Evolutionary conservation across 2,888 invertebrate genomes (phyloP).

Genomic region (Microctonus aethiopoides): DNA sequence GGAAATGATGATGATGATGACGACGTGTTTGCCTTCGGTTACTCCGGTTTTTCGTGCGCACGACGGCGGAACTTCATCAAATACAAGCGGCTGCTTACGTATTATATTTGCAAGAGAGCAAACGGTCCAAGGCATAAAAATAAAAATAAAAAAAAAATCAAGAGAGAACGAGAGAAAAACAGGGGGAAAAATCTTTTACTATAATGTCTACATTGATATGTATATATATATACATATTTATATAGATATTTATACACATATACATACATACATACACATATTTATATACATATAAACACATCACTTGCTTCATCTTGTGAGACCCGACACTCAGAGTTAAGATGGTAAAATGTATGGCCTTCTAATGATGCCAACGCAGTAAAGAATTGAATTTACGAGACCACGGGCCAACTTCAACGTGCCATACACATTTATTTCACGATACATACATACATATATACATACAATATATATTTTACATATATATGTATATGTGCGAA

Average conservation of each 20-base stretch:
- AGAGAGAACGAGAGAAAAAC: neutral
- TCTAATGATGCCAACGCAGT: slow-evolving; percentile 50
- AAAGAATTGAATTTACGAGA: slow-evolving; percentile 57
- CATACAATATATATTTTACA: no score
- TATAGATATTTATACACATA: neutral
- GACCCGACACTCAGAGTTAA: neutral
- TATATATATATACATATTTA: no score
- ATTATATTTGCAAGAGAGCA: no score
- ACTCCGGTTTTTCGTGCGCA: neutral
- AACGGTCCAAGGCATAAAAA: neutral
- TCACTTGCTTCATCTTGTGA: neutral
- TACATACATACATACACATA: no score
- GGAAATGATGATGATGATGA: neutral
- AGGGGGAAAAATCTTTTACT: neutral
- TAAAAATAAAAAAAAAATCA: neutral
- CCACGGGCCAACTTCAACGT: slow-evolving; percentile 20
- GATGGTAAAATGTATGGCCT: slow-evolving; percentile 31
- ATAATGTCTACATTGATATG: neutral
- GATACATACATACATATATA: no score
- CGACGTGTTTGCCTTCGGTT: neutral
- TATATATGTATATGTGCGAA: no score
- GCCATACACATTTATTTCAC: neutral
- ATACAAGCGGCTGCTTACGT: neutral
- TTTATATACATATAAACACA: no score
- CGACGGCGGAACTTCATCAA: neutral